A percentile compares a stretch with the other conserved stretches of the same genome.
Evolutionary conservation across 2,888 invertebrate genomes (phyloP).

Genomic region (Cheilosia pagana): DNA sequence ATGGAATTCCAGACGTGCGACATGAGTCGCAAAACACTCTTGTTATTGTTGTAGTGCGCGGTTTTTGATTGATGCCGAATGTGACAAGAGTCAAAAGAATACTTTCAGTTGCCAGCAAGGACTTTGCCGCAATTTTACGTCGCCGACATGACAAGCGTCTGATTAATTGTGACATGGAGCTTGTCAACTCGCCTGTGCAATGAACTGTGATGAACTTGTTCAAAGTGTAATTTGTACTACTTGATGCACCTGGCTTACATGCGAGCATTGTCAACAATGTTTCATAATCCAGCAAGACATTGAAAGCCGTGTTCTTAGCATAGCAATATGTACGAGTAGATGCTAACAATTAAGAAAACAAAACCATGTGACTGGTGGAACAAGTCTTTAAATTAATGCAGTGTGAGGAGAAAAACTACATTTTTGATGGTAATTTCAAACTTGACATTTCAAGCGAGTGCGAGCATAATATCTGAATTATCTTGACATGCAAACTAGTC

Average conservation of each 20-base stretch:
- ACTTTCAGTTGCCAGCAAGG: conserved; percentile 33
- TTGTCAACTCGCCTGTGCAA: conserved; percentile 48
- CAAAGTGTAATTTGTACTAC: neutral
- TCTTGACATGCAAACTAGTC: neutral
- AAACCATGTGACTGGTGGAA: neutral
- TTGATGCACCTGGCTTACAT: conserved; percentile 20
- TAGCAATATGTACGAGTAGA: neutral
- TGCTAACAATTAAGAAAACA: neutral
- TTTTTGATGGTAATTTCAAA: neutral
- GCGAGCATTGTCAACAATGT: conserved; percentile 32
- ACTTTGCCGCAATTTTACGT: conserved; percentile 21
- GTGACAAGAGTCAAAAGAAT: conserved; percentile 43
- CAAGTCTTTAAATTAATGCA: neutral
- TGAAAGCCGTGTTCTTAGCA: neutral
- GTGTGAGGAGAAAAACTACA: neutral
- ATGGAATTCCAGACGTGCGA: conserved; percentile 67
- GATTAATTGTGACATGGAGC: conserved; percentile 68
- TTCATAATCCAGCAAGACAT: conserved; percentile 15
- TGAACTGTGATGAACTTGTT: conserved; percentile 66
- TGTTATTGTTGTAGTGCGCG: conserved; percentile 46
- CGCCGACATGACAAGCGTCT: conserved; percentile 48
- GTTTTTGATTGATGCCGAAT: conserved; percentile 57
- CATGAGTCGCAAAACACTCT: conserved; percentile 51
- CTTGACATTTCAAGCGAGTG: neutral
- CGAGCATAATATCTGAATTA: neutral